A percentile compares a stretch with the other conserved stretches of the same genome.
phyloP scores from a whole-genome alignment of 2,888 invertebrate genomes.

The Andrena dorsata region DNA sequence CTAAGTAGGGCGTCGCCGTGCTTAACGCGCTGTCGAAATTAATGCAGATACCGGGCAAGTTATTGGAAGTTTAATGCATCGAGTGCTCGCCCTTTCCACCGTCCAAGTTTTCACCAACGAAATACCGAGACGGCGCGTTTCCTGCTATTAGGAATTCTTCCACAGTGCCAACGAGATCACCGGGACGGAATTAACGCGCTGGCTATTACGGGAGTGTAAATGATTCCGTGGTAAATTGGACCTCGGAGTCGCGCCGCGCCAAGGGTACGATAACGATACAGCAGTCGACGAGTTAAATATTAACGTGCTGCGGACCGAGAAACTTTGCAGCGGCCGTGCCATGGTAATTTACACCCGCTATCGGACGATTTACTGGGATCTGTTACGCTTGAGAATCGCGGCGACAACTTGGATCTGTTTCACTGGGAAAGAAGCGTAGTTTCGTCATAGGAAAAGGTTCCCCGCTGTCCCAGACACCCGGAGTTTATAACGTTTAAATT shows the following conservation, averaged over 20 bases:
- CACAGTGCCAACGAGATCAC: not conserved
- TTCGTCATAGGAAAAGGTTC: too few species aligned
- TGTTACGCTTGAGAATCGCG: not conserved
- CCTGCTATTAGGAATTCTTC: constrained; percentile 9
- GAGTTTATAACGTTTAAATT: too few species aligned
- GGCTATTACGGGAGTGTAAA: constrained; percentile 14
- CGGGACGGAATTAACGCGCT: constrained; percentile 8
- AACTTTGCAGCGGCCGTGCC: not conserved
- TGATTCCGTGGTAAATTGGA: constrained; percentile 22
- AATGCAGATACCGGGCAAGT: constrained; percentile 3
- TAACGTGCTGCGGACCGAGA: not conserved
- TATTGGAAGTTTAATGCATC: constrained; percentile 2
- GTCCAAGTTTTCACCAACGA: not conserved
- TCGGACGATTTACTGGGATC: not conserved
- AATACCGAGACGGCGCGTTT: not conserved
- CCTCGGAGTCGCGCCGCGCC: not conserved
- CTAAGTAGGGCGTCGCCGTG: not conserved
- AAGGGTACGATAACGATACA: constrained; percentile 27
- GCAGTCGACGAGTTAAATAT: constrained; percentile 26
- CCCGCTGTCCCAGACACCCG: too few species aligned
- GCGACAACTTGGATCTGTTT: not conserved
- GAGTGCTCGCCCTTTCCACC: not conserved
- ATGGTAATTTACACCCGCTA: not conserved
- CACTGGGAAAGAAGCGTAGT: not conserved
- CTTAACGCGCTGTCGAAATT: not conserved